phyloP scores from a whole-genome alignment of 2,797 vertebrate genomes.

The Melanogrammus aeglefinus region DNA sequence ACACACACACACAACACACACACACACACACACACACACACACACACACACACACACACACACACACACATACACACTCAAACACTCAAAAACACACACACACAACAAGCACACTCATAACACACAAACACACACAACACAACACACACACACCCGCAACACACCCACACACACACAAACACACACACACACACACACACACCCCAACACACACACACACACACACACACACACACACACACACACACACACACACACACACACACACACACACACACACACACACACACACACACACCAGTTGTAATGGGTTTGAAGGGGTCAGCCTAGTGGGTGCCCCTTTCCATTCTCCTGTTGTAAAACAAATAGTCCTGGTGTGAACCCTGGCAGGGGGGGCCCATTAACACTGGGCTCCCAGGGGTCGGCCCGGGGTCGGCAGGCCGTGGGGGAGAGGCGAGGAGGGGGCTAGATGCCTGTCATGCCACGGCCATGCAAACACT shows the following conservation, averaged over 20 bases:
- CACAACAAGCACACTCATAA: too few species aligned
- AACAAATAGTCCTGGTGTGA: constrained; percentile 61
- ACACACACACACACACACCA: constrained; percentile 31
- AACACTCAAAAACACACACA: too few species aligned
- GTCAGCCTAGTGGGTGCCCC: constrained; percentile 53
- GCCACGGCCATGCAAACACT: not conserved
- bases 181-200: constrained; percentile 9
- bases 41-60: too few species aligned
- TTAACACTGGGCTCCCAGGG: constrained; percentile 66
- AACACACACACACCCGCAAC: too few species aligned
- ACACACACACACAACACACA: too few species aligned
- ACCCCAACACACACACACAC: not conserved
- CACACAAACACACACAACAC: too few species aligned
- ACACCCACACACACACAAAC: too few species aligned
- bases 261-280: constrained; percentile 23
- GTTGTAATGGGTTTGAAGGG: constrained; percentile 34
- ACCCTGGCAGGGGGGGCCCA: constrained; percentile 66
- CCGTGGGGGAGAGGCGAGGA: not conserved
- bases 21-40: too few species aligned
- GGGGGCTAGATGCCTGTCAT: not conserved
- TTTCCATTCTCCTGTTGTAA: constrained; percentile 62
- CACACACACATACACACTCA: too few species aligned
- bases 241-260: constrained; percentile 32
- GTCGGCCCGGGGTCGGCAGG: constrained; percentile 54
- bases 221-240: not conserved